These are phyloP conservation scores for Dasyprocta punctata DNA, from an alignment of 2,113 vertebrate genomes.

Conservation along the genomic window DNA sequence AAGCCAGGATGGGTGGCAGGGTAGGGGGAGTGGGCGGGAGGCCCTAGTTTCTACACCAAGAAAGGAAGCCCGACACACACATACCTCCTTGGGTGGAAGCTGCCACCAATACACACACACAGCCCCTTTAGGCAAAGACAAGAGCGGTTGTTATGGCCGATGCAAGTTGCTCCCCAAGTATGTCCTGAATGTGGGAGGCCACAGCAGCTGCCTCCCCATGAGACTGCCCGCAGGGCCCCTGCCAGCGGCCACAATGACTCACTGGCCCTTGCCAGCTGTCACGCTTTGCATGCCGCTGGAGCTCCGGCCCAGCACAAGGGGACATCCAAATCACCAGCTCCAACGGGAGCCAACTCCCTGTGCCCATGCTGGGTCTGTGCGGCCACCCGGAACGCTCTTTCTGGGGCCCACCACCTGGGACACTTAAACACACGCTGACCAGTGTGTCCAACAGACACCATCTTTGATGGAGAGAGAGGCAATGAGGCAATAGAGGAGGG, in stretches of 20 bases:
- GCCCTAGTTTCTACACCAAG: background rate
- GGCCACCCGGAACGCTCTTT: conserved; percentile 21
- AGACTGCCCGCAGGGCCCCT: conserved; percentile 54
- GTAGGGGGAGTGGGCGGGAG: background rate
- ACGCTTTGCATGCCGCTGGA: conserved; percentile 65
- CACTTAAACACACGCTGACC: background rate
- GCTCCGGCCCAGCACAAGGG: conserved; percentile 58
- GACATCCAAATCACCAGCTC: conserved; percentile 65
- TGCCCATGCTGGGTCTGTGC: background rate
- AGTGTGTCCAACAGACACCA: background rate
- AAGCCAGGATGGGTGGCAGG: background rate
- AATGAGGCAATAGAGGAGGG: background rate
- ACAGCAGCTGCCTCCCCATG: conserved; percentile 73
- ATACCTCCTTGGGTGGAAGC: conserved; percentile 32
- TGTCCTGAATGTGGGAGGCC: conserved; percentile 68
- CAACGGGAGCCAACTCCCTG: conserved; percentile 14
- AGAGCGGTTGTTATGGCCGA: conserved; percentile 72
- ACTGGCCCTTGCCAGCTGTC: conserved; percentile 71
- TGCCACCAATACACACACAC: background rate
- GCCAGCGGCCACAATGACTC: conserved; percentile 58
- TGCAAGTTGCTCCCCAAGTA: conserved; percentile 38
- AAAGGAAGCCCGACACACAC: background rate
- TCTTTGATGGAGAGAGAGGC: background rate
- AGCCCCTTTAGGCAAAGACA: conserved; percentile 55
- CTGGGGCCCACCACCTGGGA: background rate